Evolutionary conservation across 1,140 invertebrate genomes (phyloP), one percentile per base, ranked within the genome.

Genomic region (Penaeus indicus): DNA sequence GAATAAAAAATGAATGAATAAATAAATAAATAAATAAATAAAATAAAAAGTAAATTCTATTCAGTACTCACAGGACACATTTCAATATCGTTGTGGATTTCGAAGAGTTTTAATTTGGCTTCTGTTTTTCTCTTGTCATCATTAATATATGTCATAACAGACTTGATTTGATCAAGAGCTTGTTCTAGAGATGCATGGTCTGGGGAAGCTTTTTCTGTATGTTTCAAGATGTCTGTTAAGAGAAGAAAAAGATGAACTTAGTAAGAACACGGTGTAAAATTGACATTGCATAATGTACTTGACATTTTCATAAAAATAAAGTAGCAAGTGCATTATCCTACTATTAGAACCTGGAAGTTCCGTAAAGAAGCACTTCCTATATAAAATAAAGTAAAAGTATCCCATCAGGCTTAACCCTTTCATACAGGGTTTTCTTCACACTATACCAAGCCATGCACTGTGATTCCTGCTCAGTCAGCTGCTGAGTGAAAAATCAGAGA

Each of bases 11-110:
- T 83, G 54, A 19, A 42, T 47, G 72, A 62, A 32, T 60, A 62
- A 77, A 90, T 77, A 67, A 84, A 47, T 83, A 54, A 90, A 90
- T 86, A 82, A 72, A 89, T 81, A 25, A 77, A 90, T 54, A 77
- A 81, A 38, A 61, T 4, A 84, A 2, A 32, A 32, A 32, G 0
- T 19, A n/a, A 18, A 83, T 83, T 7, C 32, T 75, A 90, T 19
- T 54, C 38, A 21, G 69, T 54, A 94, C 94, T 95, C 93, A 97
- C 96, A 72, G 98, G 98, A 94, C 98, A 99, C 92, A 98, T 97
- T 92, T 99, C 98, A 92, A 99, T 99, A 92, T 99, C 97, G 93
- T 99, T 98, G 93, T 98, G 97, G 86, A 99, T 98, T 93, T 99
- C 97, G 94, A 99, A 99, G 94, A 99, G 97, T 90, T 96, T 97